A percentile compares a stretch with the other conserved stretches of the same genome.
Conservation (phyloP, 2,888 invertebrate species). For the Resseliella maxima region DNA sequence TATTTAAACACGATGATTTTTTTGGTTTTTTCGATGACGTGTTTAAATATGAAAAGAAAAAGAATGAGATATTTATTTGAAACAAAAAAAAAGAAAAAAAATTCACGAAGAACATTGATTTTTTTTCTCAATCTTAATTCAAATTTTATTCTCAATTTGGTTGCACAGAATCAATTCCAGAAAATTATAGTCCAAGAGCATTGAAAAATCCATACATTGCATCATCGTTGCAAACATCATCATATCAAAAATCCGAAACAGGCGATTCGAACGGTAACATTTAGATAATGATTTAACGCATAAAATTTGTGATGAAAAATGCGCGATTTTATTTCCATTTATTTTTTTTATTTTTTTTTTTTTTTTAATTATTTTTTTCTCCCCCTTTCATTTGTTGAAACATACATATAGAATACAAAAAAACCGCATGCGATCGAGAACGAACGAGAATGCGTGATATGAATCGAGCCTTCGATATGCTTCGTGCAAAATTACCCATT, state of each 20-base stretch:
- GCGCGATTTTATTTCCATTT: neutral
- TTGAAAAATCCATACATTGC: neutral
- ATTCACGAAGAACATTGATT: too few relatives aligned
- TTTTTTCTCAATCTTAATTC: too few relatives aligned
- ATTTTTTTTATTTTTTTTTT: neutral
- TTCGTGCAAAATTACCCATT: constrained; percentile 79
- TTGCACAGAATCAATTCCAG: neutral
- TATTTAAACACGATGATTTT: neutral
- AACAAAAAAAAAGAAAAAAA: too few relatives aligned
- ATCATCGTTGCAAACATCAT: neutral
- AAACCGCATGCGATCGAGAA: constrained; percentile 86
- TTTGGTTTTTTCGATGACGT: too few relatives aligned
- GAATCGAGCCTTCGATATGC: constrained; percentile 83
- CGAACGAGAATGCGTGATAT: constrained; percentile 87
- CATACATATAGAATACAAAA: constrained; percentile 76
- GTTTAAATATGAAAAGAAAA: too few relatives aligned
- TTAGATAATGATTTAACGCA: neutral
- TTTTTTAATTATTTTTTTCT: neutral
- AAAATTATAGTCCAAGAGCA: constrained; percentile 8
- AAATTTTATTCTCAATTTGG: too few relatives aligned
- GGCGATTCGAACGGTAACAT: constrained; percentile 4
- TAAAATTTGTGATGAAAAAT: too few relatives aligned
- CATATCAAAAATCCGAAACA: neutral
- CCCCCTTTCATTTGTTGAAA: neutral
- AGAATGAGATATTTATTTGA: too few relatives aligned